phyloP scores from a whole-genome alignment of 2,113 vertebrate species.

The Tamias sibiricus region DNA sequence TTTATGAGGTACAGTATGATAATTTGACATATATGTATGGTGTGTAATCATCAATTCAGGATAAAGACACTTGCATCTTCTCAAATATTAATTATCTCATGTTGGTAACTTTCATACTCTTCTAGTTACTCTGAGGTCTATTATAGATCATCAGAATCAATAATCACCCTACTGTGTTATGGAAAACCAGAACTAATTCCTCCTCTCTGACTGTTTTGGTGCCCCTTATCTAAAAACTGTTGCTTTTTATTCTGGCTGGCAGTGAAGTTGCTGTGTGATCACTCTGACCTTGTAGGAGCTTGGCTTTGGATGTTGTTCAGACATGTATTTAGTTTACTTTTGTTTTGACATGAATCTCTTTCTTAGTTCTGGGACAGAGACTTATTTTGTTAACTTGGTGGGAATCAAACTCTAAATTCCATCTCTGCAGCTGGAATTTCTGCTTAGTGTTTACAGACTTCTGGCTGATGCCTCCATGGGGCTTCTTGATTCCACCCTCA shows the following conservation, averaged over 20 bases:
- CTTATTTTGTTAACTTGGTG: background rate
- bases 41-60: background rate
- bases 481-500: background rate
- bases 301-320: background rate
- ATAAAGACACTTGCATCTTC: background rate
- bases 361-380: background rate
- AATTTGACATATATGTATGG: background rate
- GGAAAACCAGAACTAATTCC: background rate
- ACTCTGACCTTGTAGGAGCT: background rate
- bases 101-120: background rate
- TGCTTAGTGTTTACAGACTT: background rate
- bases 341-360: background rate
- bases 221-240: background rate
- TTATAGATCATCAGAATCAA: background rate
- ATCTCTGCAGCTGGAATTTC: background rate
- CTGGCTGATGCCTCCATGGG: background rate
- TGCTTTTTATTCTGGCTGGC: background rate
- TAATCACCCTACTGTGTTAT: background rate
- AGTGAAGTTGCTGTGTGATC: background rate
- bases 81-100: background rate
- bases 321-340: background rate
- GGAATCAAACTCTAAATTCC: background rate
- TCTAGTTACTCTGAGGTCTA: background rate
- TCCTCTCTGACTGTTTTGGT: background rate
- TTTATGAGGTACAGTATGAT: background rate